Evolutionary conservation across 2,113 vertebrate species (phyloP).

Genomic region (Numida meleagris): DNA sequence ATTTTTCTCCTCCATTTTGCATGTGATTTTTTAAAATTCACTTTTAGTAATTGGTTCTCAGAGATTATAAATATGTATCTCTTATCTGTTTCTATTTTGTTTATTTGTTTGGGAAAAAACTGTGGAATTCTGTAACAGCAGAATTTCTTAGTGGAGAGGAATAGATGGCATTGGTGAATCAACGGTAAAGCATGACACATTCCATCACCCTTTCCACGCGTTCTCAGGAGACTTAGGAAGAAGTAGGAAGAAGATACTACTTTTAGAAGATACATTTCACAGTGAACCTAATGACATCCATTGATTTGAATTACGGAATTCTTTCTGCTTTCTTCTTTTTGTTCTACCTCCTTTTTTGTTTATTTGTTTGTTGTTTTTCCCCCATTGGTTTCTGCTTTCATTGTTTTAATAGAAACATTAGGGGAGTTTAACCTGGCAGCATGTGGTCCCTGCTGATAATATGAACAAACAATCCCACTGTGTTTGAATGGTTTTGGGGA

Average conservation of each 20-base stretch:
- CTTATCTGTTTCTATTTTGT: not conserved
- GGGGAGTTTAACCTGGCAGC: not conserved
- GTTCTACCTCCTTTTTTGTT: not conserved
- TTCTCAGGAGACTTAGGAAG: not conserved
- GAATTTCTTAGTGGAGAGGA: not conserved
- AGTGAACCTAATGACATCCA: not conserved
- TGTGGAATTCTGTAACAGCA: not conserved
- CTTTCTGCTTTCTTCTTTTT: not conserved
- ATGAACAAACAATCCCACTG: not conserved
- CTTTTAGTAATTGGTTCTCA: not conserved
- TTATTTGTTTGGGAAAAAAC: not conserved
- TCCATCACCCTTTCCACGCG: not conserved
- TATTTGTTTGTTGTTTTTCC: not conserved
- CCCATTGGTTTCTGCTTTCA: not conserved
- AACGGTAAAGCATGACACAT: not conserved
- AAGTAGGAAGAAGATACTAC: not conserved
- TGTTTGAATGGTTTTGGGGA: not conserved
- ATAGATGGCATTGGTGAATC: not conserved
- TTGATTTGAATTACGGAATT: not conserved
- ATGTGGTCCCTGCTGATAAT: fast-evolving
- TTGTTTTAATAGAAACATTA: not conserved
- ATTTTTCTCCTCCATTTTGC: not conserved
- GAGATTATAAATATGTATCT: not conserved
- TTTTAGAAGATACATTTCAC: not conserved
- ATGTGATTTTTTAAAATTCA: not conserved